phyloP scores from a whole-genome alignment of 2,797 vertebrate species.

The Girardinus metallicus region DNA sequence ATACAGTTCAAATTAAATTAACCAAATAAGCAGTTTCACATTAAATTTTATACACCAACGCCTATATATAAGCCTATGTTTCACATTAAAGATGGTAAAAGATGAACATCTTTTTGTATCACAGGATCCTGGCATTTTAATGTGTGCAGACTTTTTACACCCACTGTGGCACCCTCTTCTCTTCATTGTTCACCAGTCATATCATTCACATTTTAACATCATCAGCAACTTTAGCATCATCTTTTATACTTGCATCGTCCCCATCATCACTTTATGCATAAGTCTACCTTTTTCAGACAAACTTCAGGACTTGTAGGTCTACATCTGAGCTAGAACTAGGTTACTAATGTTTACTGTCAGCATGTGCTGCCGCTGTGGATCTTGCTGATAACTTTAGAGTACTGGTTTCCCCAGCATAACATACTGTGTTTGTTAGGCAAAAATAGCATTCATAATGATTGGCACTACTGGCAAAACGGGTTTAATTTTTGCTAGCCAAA shows the following conservation, averaged over 20 bases:
- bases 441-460: constrained; percentile 98
- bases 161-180: constrained; percentile 64
- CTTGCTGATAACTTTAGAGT: constrained; percentile 75
- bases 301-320: constrained; percentile 63
- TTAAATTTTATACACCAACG: neutral
- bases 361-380: constrained; percentile 67
- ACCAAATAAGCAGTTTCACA: neutral
- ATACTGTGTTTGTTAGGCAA: constrained; percentile 90
- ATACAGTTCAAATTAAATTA: neutral
- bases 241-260: constrained; percentile 48
- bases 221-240: constrained; percentile 39
- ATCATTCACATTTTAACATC: constrained; percentile 68
- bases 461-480: constrained; percentile 95
- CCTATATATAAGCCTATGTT: neutral
- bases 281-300: constrained; percentile 54
- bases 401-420: constrained; percentile 88
- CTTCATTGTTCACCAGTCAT: constrained; percentile 63
- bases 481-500: constrained; percentile 91
- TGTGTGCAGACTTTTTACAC: constrained; percentile 6
- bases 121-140: neutral
- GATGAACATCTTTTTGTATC: neutral
- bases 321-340: constrained; percentile 66
- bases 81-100: neutral
- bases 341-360: constrained; percentile 65
- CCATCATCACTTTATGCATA: constrained; percentile 36